A percentile compares a stretch with the other conserved stretches of the same genome.
Evolutionary conservation across 2,113 vertebrate species (phyloP).

Genomic region (Myiagra hebetior): DNA sequence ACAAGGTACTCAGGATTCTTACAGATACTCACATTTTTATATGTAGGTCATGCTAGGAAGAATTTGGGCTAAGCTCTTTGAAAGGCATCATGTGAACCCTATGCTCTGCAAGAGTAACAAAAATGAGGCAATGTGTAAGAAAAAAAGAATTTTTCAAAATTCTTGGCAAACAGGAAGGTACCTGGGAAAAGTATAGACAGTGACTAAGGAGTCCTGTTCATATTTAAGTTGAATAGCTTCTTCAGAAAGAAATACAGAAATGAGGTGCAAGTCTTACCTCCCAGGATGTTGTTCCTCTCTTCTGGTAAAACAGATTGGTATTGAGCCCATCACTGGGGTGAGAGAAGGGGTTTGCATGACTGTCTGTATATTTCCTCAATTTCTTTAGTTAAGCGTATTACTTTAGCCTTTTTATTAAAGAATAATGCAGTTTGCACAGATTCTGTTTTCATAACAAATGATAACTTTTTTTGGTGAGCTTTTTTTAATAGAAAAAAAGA

Average conservation of each 20-base stretch:
- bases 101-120: not conserved
- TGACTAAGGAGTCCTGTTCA: not conserved
- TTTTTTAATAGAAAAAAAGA: not conserved
- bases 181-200: not conserved
- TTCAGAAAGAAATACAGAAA: not conserved
- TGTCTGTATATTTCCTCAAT: not conserved
- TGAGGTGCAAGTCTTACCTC: not conserved
- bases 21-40: not conserved
- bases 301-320: not conserved
- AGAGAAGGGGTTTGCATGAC: not conserved
- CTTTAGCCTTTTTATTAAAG: not conserved
- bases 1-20: not conserved
- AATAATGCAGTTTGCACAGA: not conserved
- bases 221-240: not conserved
- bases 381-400: not conserved
- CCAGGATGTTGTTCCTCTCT: fast-evolving
- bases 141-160: not conserved
- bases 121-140: not conserved
- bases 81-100: not conserved
- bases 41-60: not conserved
- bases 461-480: not conserved
- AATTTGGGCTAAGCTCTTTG: not conserved
- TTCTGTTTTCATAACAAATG: not conserved
- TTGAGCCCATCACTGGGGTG: not conserved
- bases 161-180: not conserved